These are phyloP conservation scores for Sarcophaga subvicina DNA, from an alignment of 2,888 invertebrate genomes.

Conservation along the genomic window DNA sequence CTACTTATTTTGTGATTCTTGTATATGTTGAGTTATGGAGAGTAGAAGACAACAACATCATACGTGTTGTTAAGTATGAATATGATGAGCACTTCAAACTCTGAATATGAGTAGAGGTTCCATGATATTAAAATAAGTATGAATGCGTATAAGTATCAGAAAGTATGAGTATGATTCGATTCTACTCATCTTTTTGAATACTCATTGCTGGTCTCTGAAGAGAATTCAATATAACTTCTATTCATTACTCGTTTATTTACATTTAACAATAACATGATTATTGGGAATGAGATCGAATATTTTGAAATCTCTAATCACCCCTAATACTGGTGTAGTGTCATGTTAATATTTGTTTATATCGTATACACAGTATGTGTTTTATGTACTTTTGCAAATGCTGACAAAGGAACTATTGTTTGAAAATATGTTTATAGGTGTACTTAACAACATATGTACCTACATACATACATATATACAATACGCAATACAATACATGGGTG, in stretches of 20 bases:
- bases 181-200: neutral
- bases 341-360: constrained; percentile 18
- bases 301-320: constrained; percentile 14
- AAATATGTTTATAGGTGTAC: neutral
- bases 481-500: neutral
- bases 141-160: too few relatives aligned
- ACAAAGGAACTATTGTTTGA: constrained; percentile 23
- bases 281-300: neutral
- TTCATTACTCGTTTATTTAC: too few relatives aligned
- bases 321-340: neutral
- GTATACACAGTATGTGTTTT: neutral
- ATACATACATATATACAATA: neutral
- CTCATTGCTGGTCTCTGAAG: too few relatives aligned
- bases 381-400: constrained; percentile 9
- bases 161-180: too few relatives aligned
- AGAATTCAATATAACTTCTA: neutral
- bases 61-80: too few relatives aligned
- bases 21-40: too few relatives aligned
- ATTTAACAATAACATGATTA: neutral
- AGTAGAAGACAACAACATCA: too few relatives aligned
- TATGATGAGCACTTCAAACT: too few relatives aligned
- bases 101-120: too few relatives aligned
- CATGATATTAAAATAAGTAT: too few relatives aligned
- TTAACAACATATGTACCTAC: neutral
- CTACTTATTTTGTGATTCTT: too few relatives aligned